Evolutionary conservation across 2,113 vertebrate species (phyloP).

Genomic region (Neoarius graeffei): DNA sequence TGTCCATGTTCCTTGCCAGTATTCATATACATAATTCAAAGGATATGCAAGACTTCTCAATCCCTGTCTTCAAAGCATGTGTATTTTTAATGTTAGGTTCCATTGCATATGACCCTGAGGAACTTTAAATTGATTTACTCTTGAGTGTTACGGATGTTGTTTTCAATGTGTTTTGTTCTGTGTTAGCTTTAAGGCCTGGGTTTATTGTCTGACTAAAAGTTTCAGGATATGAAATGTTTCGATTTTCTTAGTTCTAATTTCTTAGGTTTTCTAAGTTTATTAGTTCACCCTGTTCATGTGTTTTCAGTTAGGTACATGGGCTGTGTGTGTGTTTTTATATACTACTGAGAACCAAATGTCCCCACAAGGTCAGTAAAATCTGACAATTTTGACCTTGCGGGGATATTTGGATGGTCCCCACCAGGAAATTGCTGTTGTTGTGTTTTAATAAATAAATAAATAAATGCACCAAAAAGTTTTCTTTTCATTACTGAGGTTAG

Average conservation of each 20-base stretch:
- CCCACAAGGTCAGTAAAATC: too few relatives aligned
- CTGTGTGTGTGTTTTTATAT: not conserved
- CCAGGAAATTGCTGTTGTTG: too few relatives aligned
- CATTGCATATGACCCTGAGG: not conserved
- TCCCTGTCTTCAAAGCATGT: not conserved
- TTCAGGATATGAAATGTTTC: not conserved
- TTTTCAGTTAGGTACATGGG: not conserved
- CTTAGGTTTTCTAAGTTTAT: not conserved
- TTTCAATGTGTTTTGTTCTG: not conserved
- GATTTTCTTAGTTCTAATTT: not conserved
- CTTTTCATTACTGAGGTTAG: too few relatives aligned
- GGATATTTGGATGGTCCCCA: too few relatives aligned
- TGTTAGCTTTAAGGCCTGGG: not conserved
- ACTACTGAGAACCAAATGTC: too few relatives aligned
- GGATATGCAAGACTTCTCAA: not conserved
- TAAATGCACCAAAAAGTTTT: too few relatives aligned
- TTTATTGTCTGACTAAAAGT: not conserved
- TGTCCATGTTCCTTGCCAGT: not conserved
- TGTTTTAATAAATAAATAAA: too few relatives aligned
- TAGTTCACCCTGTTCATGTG: not conserved
- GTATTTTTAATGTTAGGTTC: not conserved
- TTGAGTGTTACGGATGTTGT: not conserved
- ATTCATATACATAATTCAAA: not conserved
- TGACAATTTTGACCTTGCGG: too few relatives aligned
- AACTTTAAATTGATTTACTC: not conserved